Evolutionary conservation across 2,888 invertebrate genomes (phyloP), one percentile per base, ranked within the genome.

Genomic region (Thalpophila matura): DNA sequence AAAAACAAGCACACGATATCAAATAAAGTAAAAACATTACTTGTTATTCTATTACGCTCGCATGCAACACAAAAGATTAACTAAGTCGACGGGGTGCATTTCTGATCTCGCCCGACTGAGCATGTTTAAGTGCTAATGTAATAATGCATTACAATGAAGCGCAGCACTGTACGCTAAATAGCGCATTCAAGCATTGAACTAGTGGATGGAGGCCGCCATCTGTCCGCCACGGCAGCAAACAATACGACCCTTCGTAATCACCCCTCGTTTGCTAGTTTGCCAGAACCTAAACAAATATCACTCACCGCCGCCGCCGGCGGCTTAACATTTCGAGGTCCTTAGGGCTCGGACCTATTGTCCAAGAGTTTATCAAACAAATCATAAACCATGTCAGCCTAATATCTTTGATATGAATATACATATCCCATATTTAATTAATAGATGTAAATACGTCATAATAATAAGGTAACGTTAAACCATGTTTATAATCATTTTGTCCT

Each of bases 71-170:
- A 88, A 86, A 88, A 88, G 88, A 83, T 88, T 83, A 85, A 88
- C 87, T 86, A 86, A 87, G 89, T 86, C 86, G 85, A 84, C 87
- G 88, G 91, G 90, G 90, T 85, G 88, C 85, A 85, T 86, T 87
- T 89, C 91, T 87, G 88, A 87, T 88, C 86, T 85, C 92, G 93
- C 90, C 92, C 91, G 87, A 90, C 91, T 89, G 90, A 92, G 93
- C 94, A 89, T 91, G 92, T 91, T 71, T 94, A 92, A 94, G 93
- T 94, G 94, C 91, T 94, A 95, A 95, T 95, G 94, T 94, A 93
- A 94, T 94, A 94, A 94, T 94, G 92, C 91, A 94, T 93, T 93
- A 94, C 92, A 94, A 94, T 94, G 92, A 91, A 93, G 89, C 91
- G 88, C 88, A 84, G 90, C 90, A 89, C 89, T 91, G 91, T 90